These are phyloP conservation scores for Nyctibius bracteatus DNA, from an alignment of 2,113 vertebrate species.

Conservation along the genomic window DNA sequence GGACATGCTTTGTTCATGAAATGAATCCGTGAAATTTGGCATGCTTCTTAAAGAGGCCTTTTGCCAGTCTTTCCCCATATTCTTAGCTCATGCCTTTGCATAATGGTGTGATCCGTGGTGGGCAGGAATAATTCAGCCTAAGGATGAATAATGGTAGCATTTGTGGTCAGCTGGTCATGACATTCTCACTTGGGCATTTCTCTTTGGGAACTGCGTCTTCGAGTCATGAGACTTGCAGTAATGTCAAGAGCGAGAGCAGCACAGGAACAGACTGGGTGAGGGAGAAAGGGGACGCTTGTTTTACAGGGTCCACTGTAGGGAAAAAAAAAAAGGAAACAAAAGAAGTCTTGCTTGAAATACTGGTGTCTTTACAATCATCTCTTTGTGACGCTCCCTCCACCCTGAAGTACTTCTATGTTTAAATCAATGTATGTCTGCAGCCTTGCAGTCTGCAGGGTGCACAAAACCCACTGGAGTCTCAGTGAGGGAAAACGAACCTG, in stretches of 20 bases:
- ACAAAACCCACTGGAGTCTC: background rate
- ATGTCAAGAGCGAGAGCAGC: background rate
- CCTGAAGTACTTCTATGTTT: background rate
- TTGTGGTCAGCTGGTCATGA: slow-evolving; percentile 50
- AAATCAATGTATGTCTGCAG: background rate
- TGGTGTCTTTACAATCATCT: background rate
- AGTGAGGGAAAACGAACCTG: background rate
- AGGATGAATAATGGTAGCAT: slow-evolving; percentile 45
- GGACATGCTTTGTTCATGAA: background rate
- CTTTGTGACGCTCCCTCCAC: background rate
- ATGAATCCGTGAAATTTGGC: background rate
- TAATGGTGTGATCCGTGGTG: slow-evolving; percentile 31
- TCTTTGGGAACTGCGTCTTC: background rate
- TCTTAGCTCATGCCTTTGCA: slow-evolving; percentile 40
- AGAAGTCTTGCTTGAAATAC: background rate
- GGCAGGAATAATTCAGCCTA: slow-evolving; percentile 17
- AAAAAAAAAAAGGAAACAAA: accelerated
- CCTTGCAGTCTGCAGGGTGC: too few relatives aligned
- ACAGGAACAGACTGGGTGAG: background rate
- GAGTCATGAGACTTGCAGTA: slow-evolving; percentile 25
- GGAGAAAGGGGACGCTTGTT: slow-evolving; percentile 30
- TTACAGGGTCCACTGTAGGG: background rate
- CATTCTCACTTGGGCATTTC: slow-evolving; percentile 39
- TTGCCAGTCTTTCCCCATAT: background rate
- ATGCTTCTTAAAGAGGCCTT: background rate